Evolutionary conservation across 2,113 vertebrate genomes (phyloP).

Genomic region (Collichthys lucidus): DNA sequence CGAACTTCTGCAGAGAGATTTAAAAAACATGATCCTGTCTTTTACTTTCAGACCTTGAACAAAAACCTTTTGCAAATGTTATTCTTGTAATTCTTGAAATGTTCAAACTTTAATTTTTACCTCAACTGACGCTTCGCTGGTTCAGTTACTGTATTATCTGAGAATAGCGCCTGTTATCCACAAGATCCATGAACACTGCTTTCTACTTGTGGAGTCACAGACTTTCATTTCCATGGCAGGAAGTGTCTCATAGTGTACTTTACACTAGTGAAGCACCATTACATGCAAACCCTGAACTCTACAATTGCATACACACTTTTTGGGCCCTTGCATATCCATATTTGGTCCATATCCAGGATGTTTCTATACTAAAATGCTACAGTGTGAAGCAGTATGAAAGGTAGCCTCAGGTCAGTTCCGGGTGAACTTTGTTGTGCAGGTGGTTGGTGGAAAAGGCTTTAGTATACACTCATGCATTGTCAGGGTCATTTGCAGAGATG

Average conservation of each 20-base stretch:
- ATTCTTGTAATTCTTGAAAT: no score
- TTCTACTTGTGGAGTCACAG: not conserved
- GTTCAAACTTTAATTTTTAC: no score
- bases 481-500: no score
- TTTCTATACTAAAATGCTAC: no score
- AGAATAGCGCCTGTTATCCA: not conserved
- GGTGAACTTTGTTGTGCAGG: no score
- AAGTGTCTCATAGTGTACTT: not conserved
- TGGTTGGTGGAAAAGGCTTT: no score
- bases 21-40: not conserved
- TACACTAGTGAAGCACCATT: not conserved
- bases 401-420: no score
- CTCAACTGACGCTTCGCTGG: no score
- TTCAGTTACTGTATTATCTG: no score
- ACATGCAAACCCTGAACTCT: not conserved
- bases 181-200: not conserved
- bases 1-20: not conserved
- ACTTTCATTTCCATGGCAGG: not conserved
- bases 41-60: constrained; percentile 6
- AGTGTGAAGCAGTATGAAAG: no score
- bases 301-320: not conserved
- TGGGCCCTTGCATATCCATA: not conserved
- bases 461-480: no score
- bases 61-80: not conserved
- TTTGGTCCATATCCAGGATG: not conserved